Base-by-base conservation (phyloP, 2,888 invertebrate genomes). In the Baccha elongata region DNA sequence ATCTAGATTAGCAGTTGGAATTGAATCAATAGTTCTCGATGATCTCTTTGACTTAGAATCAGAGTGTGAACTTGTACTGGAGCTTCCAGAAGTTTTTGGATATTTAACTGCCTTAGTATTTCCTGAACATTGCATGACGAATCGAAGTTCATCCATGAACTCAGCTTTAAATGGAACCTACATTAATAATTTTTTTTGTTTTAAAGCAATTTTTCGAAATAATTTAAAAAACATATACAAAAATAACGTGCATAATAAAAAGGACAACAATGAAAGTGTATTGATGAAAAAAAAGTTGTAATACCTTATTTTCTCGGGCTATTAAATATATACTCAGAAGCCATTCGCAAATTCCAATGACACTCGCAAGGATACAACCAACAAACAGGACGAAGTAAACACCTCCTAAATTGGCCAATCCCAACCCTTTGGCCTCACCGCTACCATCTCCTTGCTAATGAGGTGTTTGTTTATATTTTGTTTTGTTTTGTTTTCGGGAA, bases 21-120 rank as follows among this genome's bases (percentile, higher is more conserved):
- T 62, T 0, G 89, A 89, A 32, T 88, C 88, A 42, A 88, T 86
- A 0, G 90, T 88, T 0, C 85, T 84, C 0, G 88, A 85, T 17
- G 87, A 85, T 6, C 86, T 84, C 58, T 88, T 89, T 1, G 89
- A 88, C 32, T 86, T 86, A 13, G 86, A 55, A 48, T 40, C 29
- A 32, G 60, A 55, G 35, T 32, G 17, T n/a, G 44, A 71, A 10
- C 52, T 74, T 0, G 87, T 86, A 11, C 86, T 85, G 2, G 86
- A 86, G 35, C 73, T 72, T n/a, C 74, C 85, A 0, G 88, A 88
- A 8, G 87, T 87, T 76, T 89, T 88, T 1, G 89, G 89, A 79
- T 93, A 93, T 60, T 93, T 92, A 0, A 95, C 94, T 0, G 94
- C 93, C 87, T 95, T 96, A 0, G 94, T 93, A 58, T 94, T 94